These are phyloP conservation scores for Nematopogon swammerdamellus DNA, from an alignment of 2,888 invertebrate genomes.

Conservation along the genomic window DNA sequence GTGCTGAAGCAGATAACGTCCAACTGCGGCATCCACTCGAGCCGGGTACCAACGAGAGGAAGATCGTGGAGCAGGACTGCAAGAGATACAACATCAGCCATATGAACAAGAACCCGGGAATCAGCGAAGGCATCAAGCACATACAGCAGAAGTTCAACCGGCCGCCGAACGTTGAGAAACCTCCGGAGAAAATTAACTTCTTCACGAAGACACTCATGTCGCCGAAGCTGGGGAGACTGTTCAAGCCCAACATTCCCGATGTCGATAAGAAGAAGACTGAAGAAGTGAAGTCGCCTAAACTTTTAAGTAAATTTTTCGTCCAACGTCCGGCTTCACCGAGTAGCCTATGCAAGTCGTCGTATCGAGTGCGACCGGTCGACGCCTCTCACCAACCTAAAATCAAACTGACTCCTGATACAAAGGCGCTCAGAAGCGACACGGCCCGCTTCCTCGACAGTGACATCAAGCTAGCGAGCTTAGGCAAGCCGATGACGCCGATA, in stretches of 20 bases:
- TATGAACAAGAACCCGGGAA: conserved; percentile 21
- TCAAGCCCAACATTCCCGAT: conserved; percentile 32
- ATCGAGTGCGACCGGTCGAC: conserved; percentile 28
- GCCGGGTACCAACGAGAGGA: conserved; percentile 18
- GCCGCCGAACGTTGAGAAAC: conserved; percentile 16
- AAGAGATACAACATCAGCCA: conserved; percentile 31
- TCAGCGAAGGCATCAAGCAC: conserved; percentile 23
- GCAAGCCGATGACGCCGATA: conserved; percentile 48
- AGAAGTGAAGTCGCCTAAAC: conserved; percentile 27
- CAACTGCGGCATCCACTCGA: conserved; percentile 20
- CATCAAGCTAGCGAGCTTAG: conserved; percentile 35
- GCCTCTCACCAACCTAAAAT: conserved; percentile 4
- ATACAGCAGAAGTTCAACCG: conserved; percentile 16
- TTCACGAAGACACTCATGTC: conserved; percentile 40
- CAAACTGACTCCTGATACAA: conserved; percentile 5
- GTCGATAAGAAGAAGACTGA: conserved; percentile 22
- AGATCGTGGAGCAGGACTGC: conserved; percentile 24
- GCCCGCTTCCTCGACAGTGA: conserved; percentile 29
- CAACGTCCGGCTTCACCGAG: conserved; percentile 32
- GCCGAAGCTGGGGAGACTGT: conserved; percentile 40
- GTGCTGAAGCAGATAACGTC: conserved; percentile 26
- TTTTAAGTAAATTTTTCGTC: conserved; percentile 42
- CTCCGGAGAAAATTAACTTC: conserved; percentile 27
- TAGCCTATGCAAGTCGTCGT: conserved; percentile 21
- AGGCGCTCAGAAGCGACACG: conserved; percentile 3